Percentiles rank a stretch among this genome's conserved stretches.
phyloP scores from a whole-genome alignment of 2,888 invertebrate species.

The Allophyes oxyacanthae region DNA sequence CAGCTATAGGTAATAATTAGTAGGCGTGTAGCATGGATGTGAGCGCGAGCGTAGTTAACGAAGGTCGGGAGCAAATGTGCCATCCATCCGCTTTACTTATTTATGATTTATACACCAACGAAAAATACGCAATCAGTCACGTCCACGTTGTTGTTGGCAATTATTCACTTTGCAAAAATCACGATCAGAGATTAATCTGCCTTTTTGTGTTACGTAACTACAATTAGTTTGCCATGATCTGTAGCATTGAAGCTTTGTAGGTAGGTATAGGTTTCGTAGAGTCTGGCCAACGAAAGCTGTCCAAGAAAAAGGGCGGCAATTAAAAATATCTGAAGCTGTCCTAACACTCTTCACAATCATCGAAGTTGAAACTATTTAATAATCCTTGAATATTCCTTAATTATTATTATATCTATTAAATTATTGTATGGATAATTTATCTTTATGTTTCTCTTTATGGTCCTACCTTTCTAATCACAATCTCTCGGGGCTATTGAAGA shows the following conservation, averaged over 20 bases:
- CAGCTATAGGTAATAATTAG: slow-evolving; percentile 1
- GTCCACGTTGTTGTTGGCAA: slow-evolving; percentile 41
- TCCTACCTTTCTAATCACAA: too few species aligned
- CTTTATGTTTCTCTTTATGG: too few species aligned
- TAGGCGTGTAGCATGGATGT: slow-evolving; percentile 7
- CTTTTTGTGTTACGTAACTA: slow-evolving; percentile 39
- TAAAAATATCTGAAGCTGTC: too few species aligned
- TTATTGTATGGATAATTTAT: too few species aligned
- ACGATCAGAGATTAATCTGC: slow-evolving; percentile 26
- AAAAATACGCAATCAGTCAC: slow-evolving; percentile 39
- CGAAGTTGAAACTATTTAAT: too few species aligned
- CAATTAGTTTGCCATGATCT: slow-evolving; percentile 23
- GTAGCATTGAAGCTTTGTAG: slow-evolving; percentile 43
- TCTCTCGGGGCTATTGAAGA: too few species aligned
- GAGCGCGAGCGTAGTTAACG: slow-evolving; percentile 37
- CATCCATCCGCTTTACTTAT: slow-evolving; percentile 31
- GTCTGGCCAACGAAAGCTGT: too few species aligned
- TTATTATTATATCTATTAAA: too few species aligned
- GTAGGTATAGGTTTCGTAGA: too few species aligned
- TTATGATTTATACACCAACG: slow-evolving; percentile 15
- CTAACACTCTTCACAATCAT: too few species aligned
- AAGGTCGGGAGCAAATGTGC: slow-evolving; percentile 43
- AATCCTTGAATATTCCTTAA: too few species aligned
- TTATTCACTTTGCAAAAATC: slow-evolving; percentile 39
- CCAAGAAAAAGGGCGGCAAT: too few species aligned